Evolutionary conservation across 2,888 invertebrate genomes (phyloP).

Genomic region (Aphidius colemani): DNA sequence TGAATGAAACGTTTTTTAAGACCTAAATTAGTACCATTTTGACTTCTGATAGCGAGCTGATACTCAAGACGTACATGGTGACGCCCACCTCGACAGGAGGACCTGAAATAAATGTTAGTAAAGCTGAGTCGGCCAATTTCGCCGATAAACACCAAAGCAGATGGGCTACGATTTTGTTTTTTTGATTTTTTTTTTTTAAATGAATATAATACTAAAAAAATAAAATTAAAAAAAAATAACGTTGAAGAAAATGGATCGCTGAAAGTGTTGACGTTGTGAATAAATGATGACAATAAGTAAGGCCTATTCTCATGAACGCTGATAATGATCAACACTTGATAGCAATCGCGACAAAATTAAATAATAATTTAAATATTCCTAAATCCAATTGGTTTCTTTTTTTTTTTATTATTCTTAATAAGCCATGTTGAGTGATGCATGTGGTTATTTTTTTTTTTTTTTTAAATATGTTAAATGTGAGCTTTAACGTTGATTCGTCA

Average conservation of each 20-base stretch:
- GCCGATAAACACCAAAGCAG: slow-evolving; percentile 38
- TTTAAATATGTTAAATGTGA: slow-evolving; percentile 14
- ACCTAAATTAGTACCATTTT: slow-evolving; percentile 72
- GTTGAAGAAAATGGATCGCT: slow-evolving; percentile 37
- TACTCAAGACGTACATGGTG: slow-evolving; percentile 82
- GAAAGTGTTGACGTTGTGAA: slow-evolving; percentile 41
- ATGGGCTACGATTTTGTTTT: slow-evolving; percentile 40
- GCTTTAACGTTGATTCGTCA: slow-evolving; percentile 34
- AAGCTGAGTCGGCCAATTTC: slow-evolving; percentile 54
- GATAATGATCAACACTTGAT: too few relatives aligned
- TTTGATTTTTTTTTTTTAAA: slow-evolving; percentile 24
- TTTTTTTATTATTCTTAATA: background rate
- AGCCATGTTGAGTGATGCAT: too few relatives aligned
- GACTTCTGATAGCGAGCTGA: slow-evolving; percentile 82
- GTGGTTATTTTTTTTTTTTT: background rate
- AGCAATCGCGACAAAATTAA: too few relatives aligned
- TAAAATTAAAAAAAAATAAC: slow-evolving; percentile 3
- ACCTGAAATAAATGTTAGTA: slow-evolving; percentile 67
- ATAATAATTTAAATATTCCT: too few relatives aligned
- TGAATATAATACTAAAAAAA: slow-evolving; percentile 7
- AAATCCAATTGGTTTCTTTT: background rate
- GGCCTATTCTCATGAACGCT: too few relatives aligned
- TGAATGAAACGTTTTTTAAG: slow-evolving; percentile 41
- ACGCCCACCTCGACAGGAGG: slow-evolving; percentile 79
- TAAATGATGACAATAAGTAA: background rate